Conservation (phyloP, 2,888 invertebrate genomes). For the Drosophila nigricruria region DNA sequence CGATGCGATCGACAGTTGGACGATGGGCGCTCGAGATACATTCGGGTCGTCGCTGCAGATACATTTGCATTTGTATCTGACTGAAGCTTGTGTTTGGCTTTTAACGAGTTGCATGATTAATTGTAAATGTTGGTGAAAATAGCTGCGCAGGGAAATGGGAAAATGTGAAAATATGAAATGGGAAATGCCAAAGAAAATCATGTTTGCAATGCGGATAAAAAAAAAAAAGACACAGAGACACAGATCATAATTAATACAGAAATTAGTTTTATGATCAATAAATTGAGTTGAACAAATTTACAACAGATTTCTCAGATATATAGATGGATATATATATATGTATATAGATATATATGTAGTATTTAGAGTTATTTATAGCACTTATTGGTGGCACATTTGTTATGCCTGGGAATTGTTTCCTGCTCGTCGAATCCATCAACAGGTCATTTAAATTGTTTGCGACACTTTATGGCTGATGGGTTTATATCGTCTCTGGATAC, state of each 20-base stretch:
- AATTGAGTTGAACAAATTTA: constrained; percentile 55
- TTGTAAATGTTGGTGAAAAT: constrained; percentile 31
- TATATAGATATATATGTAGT: not conserved
- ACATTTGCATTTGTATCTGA: constrained; percentile 27
- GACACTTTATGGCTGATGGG: constrained; percentile 71
- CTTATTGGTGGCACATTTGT: constrained; percentile 6
- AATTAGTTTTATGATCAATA: constrained; percentile 63
- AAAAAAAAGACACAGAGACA: not conserved
- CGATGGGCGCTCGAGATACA: not conserved
- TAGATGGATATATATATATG: not conserved
- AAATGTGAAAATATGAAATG: constrained; percentile 6
- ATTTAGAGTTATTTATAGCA: constrained; percentile 6
- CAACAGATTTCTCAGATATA: constrained; percentile 10
- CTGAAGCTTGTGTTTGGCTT: constrained; percentile 30
- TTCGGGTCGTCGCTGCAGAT: constrained; percentile 6
- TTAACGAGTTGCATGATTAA: constrained; percentile 63
- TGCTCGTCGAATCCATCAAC: constrained; percentile 49
- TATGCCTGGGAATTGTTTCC: constrained; percentile 9
- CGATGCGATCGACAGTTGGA: constrained; percentile 29
- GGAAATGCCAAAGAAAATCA: constrained; percentile 14
- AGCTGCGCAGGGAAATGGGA: constrained; percentile 10
- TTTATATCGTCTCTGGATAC: constrained; percentile 58
- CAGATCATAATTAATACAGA: constrained; percentile 48
- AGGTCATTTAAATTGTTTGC: constrained; percentile 60
- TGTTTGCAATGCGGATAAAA: constrained; percentile 37